These are phyloP conservation scores for Anolis carolinensis DNA, from an alignment of 2,113 vertebrate genomes.

Conservation along the genomic window DNA sequence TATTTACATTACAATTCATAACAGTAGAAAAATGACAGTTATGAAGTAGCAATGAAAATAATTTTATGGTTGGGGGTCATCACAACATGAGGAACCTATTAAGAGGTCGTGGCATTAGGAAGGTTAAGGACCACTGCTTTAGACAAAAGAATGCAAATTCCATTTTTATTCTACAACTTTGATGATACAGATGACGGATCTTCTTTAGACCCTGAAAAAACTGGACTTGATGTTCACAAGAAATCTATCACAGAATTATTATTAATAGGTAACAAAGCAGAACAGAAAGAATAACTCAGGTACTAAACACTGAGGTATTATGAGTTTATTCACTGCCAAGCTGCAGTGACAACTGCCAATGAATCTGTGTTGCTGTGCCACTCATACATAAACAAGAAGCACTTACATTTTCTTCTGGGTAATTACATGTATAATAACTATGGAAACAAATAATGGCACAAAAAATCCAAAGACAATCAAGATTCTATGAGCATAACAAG, in stretches of 20 bases:
- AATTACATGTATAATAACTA: not conserved
- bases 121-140: no score
- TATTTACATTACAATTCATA: no score
- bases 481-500: not conserved
- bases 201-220: not conserved
- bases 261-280: conserved; percentile 16
- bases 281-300: not conserved
- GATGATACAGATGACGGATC: conserved; percentile 10
- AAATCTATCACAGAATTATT: not conserved
- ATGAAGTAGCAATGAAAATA: no score
- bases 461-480: not conserved
- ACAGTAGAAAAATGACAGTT: no score
- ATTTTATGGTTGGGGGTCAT: no score
- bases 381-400: not conserved
- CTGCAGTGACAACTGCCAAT: not conserved
- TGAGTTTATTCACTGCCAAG: conserved; percentile 15
- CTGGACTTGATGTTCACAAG: not conserved
- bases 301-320: not conserved
- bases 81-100: no score
- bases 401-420: conserved; percentile 7
- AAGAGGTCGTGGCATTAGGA: no score
- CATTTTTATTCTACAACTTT: conserved; percentile 14
- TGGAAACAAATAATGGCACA: not conserved
- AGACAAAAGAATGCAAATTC: conserved; percentile 27
- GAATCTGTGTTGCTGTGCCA: not conserved